Conservation (phyloP, 2,888 invertebrate genomes). For the Rhorus exstirpatorius region DNA sequence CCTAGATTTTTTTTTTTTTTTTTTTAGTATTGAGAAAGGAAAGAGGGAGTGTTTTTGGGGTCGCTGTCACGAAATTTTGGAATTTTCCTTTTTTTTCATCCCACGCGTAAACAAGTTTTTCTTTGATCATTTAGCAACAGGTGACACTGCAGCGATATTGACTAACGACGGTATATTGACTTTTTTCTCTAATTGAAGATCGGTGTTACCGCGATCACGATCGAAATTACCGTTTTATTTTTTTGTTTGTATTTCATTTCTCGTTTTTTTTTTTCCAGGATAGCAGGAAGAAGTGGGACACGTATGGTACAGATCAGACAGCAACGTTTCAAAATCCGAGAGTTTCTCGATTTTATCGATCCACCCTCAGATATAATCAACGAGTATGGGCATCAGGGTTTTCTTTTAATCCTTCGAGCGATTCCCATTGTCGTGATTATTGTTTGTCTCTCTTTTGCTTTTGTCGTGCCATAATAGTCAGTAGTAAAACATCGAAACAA, state of each 20-base stretch:
- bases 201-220: constrained; percentile 30
- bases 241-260: constrained; percentile 30
- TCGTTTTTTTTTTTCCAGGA: constrained; percentile 7
- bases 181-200: constrained; percentile 55
- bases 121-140: constrained; percentile 24
- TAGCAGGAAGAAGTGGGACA: constrained; percentile 58
- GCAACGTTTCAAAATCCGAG: constrained; percentile 24
- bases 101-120: constrained; percentile 22
- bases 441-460: constrained; percentile 17
- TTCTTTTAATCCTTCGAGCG: neutral
- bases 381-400: constrained; percentile 22
- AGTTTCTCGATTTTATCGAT: constrained; percentile 51
- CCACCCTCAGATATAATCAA: constrained; percentile 36
- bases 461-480: constrained; percentile 52
- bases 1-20: too few relatives aligned
- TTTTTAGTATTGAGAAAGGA: constrained; percentile 37
- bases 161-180: constrained; percentile 69
- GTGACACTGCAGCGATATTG: constrained; percentile 58
- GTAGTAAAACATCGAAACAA: constrained; percentile 67
- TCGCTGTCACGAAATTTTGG: constrained; percentile 50
- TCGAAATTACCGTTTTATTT: constrained; percentile 31
- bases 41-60: neutral
- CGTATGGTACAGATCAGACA: constrained; percentile 54
- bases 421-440: constrained; percentile 1
- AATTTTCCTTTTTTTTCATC: constrained; percentile 10